phyloP scores from a whole-genome alignment of 2,113 vertebrate species.

The Willisornis vidua region DNA sequence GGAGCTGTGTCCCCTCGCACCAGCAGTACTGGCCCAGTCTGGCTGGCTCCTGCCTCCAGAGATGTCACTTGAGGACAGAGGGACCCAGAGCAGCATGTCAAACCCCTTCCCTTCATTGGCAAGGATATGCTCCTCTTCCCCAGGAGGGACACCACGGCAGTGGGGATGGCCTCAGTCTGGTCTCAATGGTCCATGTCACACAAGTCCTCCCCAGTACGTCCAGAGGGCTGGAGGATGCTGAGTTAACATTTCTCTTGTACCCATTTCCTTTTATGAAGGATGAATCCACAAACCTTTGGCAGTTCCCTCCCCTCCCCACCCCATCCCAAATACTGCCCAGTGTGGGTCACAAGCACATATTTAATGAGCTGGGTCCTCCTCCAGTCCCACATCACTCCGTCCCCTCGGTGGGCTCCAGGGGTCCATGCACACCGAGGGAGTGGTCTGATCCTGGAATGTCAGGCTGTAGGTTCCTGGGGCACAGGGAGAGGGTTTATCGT shows the following conservation, averaged over 20 bases:
- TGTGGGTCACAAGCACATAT: constrained; percentile 55
- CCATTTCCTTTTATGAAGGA: background rate
- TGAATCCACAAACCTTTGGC: background rate
- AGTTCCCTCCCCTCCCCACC: constrained; percentile 16
- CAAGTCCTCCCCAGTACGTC: background rate
- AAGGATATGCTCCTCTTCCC: background rate
- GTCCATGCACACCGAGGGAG: constrained; percentile 41
- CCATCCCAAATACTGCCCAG: constrained; percentile 52
- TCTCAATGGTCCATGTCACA: background rate
- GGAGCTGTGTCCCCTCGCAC: background rate
- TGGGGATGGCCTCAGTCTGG: background rate
- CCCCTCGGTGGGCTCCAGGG: background rate
- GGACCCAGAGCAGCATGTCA: background rate
- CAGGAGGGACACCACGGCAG: background rate
- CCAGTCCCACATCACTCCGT: constrained; percentile 21
- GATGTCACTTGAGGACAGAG: background rate
- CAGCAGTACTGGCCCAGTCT: background rate
- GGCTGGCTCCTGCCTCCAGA: background rate
- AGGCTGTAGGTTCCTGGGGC: background rate
- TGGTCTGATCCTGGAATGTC: constrained; percentile 6
- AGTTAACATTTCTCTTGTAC: background rate
- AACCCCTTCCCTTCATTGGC: background rate
- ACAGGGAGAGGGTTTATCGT: constrained; percentile 74
- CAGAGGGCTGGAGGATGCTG: background rate
- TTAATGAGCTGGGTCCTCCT: constrained; percentile 68